Conservation (phyloP, 2,113 vertebrate genomes). For the Leucosticte australis region DNA sequence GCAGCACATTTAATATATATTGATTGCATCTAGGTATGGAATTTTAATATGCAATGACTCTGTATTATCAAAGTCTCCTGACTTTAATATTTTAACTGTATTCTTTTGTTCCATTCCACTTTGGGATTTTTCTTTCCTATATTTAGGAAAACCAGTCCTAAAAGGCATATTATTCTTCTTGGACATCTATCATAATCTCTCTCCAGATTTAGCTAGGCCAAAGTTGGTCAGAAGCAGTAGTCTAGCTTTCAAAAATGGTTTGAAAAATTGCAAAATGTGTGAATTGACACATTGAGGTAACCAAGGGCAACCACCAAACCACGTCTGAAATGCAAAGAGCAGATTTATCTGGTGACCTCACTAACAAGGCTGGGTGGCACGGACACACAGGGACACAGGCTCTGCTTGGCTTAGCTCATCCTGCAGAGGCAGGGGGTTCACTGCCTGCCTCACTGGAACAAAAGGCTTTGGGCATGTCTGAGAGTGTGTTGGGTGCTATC, state of each 20-base stretch:
- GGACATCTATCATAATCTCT: not conserved
- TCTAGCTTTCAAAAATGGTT: not conserved
- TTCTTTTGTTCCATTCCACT: not conserved
- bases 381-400: not conserved
- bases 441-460: not conserved
- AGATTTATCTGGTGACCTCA: not conserved
- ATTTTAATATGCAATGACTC: not conserved
- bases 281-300: not conserved
- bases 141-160: not conserved
- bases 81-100: not conserved
- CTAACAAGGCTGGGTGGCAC: rapidly evolving
- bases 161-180: not conserved
- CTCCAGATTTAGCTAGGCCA: not conserved
- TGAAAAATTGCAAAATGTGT: not conserved
- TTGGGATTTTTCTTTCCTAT: not conserved
- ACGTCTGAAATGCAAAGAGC: rapidly evolving
- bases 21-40: not conserved
- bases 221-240: not conserved
- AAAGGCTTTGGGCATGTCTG: not conserved
- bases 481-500: not conserved
- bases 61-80: not conserved
- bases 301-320: not conserved
- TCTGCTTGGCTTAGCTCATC: not conserved
- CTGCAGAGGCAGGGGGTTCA: not conserved
- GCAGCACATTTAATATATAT: not conserved